Base-by-base conservation (phyloP, 2,797 vertebrate genomes). In the Danio tinwini region DNA sequence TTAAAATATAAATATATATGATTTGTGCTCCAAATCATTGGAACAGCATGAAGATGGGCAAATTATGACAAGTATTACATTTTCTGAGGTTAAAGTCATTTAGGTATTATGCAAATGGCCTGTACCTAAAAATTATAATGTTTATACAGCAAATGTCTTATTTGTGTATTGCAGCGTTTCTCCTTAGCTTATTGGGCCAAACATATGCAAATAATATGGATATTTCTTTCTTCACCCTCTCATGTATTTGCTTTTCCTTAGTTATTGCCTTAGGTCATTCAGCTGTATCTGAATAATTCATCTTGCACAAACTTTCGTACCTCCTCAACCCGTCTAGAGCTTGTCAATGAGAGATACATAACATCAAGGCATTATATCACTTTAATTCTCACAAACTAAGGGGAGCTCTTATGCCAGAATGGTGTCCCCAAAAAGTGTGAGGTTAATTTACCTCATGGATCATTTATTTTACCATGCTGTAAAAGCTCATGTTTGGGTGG, bases 221-320 rank as follows among this genome's bases (percentile, higher is more conserved):
- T 37, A 58, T 77, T 77, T 53, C 53, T 56, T 78, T 78, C 65
- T 56, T 40, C 29, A 69, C 44, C 29, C 3, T 61, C 44, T 49
- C 53, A 69, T 49, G 55, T 69, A 69, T 59, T 77, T 59, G 53
- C 65, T 52, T 62, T 78, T 19, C 17, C 55, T 61, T 67, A 76
- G 49, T 67, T 65, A 10, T 58, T 37, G 76, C 76, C 37, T 62
- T 6, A 44, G 67, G 76, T 78, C 65, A 70, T 78, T 70, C 13
- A 44, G 19, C 56, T 62, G 10, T 42, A 62, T 78, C 67, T 78
- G 17, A 62, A 70, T 70, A 53, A 78, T 78, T 78, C 0, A 78
- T 78, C 47, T 53, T 52, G 3, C 39, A 55, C 39, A 55, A 59
- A 72, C 53, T 56, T 56, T 58, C 13, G 21, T 49, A 59, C 16